Evolutionary conservation across 2,888 invertebrate genomes (phyloP).

Genomic region (Enchytraeus crypticus): DNA sequence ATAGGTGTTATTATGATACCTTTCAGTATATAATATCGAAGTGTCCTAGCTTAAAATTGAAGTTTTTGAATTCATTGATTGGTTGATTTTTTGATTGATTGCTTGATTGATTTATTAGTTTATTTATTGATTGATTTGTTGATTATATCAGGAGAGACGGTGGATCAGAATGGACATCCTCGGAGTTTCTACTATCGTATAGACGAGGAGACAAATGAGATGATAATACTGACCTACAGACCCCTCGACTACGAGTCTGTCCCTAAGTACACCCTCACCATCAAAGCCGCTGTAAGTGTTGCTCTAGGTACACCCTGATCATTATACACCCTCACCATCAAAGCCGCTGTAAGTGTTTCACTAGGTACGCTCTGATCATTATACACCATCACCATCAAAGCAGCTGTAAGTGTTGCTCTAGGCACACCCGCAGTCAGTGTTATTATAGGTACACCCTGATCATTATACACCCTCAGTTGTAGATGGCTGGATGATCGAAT

Average conservation of each 20-base stretch:
- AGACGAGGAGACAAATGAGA: slow-evolving; percentile 26
- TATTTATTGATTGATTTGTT: background rate
- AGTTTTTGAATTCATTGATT: background rate
- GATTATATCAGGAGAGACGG: slow-evolving; percentile 17
- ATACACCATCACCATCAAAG: slow-evolving; percentile 30
- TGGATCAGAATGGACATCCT: slow-evolving; percentile 26
- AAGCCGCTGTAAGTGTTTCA: slow-evolving; percentile 27
- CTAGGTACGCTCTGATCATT: too few species aligned
- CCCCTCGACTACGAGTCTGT: slow-evolving; percentile 27
- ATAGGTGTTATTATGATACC: too few species aligned
- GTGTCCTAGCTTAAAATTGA: too few species aligned
- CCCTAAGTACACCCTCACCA: slow-evolving; percentile 26
- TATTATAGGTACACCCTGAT: too few species aligned
- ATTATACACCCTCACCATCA: slow-evolving; percentile 30
- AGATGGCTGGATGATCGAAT: background rate
- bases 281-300: slow-evolving; percentile 27
- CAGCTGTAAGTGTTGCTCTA: slow-evolving; percentile 26
- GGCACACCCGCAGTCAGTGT: too few species aligned
- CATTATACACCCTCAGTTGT: slow-evolving; percentile 26
- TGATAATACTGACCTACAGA: slow-evolving; percentile 27
- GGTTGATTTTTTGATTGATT: background rate
- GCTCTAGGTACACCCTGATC: too few species aligned
- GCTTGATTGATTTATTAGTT: background rate
- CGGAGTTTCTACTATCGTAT: slow-evolving; percentile 24
- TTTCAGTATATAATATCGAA: too few species aligned